Conservation (phyloP, 2,113 vertebrate species). For the Aix galericulata region DNA sequence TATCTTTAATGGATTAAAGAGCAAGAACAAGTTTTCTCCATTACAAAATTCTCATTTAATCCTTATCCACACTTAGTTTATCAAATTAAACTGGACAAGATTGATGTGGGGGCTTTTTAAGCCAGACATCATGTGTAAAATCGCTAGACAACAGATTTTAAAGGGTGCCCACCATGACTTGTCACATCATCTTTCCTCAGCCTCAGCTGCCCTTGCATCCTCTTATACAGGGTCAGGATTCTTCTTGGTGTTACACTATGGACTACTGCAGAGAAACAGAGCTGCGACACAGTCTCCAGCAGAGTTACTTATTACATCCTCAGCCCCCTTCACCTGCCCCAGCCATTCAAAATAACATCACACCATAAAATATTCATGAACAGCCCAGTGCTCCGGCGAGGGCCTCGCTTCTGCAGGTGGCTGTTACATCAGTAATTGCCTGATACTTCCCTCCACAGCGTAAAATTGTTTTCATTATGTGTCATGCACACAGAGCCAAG, state of each 20-base stretch:
- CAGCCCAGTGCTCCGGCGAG: constrained; percentile 76
- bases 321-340: constrained; percentile 91
- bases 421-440: constrained; percentile 99
- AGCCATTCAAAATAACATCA: constrained; percentile 97
- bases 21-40: constrained; percentile 80
- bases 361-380: constrained; percentile 99
- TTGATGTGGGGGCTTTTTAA: constrained; percentile 90
- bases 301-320: constrained; percentile 95
- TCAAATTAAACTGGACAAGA: constrained; percentile 98
- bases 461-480: constrained; percentile 99
- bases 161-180: constrained; percentile 90
- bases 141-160: constrained; percentile 96
- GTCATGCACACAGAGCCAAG: constrained; percentile 97
- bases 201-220: constrained; percentile 81
- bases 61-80: constrained; percentile 97
- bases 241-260: constrained; percentile 91
- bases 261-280: constrained; percentile 93
- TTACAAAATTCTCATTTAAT: constrained; percentile 98
- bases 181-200: constrained; percentile 91
- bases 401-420: constrained; percentile 97
- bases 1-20: constrained; percentile 80
- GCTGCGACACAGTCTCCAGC: constrained; percentile 96
- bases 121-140: constrained; percentile 96
- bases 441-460: constrained; percentile 95
- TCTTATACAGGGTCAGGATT: constrained; percentile 90